phyloP scores from a whole-genome alignment of 2,888 invertebrate species.

The Brenthis ino region DNA sequence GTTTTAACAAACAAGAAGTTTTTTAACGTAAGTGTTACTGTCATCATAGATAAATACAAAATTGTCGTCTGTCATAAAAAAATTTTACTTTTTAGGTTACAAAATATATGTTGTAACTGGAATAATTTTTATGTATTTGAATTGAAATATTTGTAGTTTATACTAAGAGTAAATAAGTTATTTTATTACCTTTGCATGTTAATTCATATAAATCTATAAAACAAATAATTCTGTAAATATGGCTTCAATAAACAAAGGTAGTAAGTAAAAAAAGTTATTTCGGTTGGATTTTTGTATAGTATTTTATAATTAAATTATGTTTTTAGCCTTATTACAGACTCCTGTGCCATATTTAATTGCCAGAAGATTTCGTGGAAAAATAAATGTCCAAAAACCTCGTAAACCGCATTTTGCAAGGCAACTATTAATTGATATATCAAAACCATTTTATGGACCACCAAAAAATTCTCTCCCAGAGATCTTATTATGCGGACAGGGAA shows the following conservation, averaged over 20 bases:
- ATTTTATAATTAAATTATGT: not conserved
- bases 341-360: slow-evolving; percentile 76
- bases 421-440: slow-evolving; percentile 84
- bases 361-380: slow-evolving; percentile 87
- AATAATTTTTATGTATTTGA: too few species aligned
- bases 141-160: too few species aligned
- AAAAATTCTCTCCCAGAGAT: slow-evolving; percentile 70
- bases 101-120: not conserved
- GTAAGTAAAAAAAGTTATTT: slow-evolving; percentile 6
- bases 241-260: slow-evolving; percentile 56
- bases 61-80: not conserved
- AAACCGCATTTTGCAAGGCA: slow-evolving; percentile 87
- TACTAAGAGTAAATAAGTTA: too few species aligned
- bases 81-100: slow-evolving; percentile 1
- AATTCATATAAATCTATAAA: not conserved
- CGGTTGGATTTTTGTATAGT: not conserved
- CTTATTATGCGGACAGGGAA: slow-evolving; percentile 74
- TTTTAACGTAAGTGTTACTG: too few species aligned
- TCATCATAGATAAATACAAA: too few species aligned
- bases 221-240: slow-evolving; percentile 38
- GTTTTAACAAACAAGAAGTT: too few species aligned
- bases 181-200: too few species aligned
- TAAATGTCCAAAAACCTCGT: slow-evolving; percentile 89
- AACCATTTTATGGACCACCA: slow-evolving; percentile 82
- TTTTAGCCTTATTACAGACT: slow-evolving; percentile 69